phyloP scores from a whole-genome alignment of 2,888 invertebrate genomes.

The Cryptosula pallasiana region DNA sequence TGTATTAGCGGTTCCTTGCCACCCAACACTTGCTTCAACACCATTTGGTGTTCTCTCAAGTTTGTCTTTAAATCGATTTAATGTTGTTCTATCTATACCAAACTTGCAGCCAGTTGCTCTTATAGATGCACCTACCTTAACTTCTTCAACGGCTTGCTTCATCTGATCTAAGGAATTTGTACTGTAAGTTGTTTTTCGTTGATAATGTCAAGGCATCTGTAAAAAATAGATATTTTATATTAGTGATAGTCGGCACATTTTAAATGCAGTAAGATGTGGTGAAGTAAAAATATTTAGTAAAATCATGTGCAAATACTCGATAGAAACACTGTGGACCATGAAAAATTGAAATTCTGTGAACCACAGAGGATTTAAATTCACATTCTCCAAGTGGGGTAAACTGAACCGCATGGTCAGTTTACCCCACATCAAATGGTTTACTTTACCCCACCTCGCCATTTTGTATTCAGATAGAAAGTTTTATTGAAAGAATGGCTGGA shows the following conservation, averaged over 20 bases:
- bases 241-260: background rate
- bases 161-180: background rate
- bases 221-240: background rate
- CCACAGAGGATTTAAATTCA: background rate
- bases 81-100: conserved; percentile 17
- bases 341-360: background rate
- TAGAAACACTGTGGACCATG: background rate
- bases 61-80: conserved; percentile 19
- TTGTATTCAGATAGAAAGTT: background rate
- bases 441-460: background rate
- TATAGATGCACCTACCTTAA: background rate
- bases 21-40: background rate
- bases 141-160: background rate
- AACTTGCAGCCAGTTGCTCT: conserved; percentile 10
- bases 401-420: background rate
- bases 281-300: background rate
- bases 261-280: background rate
- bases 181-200: background rate
- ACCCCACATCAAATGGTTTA: background rate
- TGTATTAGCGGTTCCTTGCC: background rate
- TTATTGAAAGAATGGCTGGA: background rate
- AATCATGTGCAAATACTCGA: background rate
- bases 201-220: background rate
- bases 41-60: background rate
- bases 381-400: background rate